Evolutionary conservation across 1,140 invertebrate species (phyloP), one percentile per base, ranked within the genome.

Genomic region (Megalonaias nervosa): DNA sequence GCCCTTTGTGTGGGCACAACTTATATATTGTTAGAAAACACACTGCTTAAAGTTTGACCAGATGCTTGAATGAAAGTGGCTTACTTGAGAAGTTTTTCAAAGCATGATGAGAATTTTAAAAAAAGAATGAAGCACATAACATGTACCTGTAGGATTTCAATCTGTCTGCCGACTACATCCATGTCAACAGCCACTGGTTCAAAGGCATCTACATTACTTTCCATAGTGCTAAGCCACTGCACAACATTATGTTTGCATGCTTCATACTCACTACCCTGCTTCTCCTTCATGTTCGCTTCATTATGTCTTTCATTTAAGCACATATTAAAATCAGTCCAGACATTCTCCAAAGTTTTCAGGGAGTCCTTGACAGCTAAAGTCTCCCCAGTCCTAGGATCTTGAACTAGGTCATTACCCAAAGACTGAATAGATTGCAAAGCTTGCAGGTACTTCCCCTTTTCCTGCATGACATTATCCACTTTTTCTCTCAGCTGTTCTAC

Each of bases 181-280:
- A 97, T 90, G 88, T 98, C 96, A 19, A 98, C 93, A 15, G 96
- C 96, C 0, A 97, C 95, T 1, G 95, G 94, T 74, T 96, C 94
- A 19, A 98, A 91, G 48, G 93, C 92, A 84, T 93, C 92, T 59
- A 86, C 93, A 91, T 93, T 93, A 31, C 91, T 93, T 87, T 99
- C 97, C 82, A 95, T 97, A 12, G 91, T 93, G 17, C 92, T 94
- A 17, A 99, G 92, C 97, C 97, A 98, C 59, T 95, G 94, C 2
- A 95, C 86, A 1, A 98, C 95, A 88, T 97, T 95, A 79, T 95
- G 94, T 79, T 95, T 94, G 13, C 97, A 91, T 21, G 93, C 93
- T 85, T 98, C 97, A 87, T 97, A 98, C 26, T 96, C 94, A 75
- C 93, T 93, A 31, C 95, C 92, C 80, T 97, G 95, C 87, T 98